Base-by-base conservation (phyloP, 2,113 vertebrate species). In the Muscicapa adusta region DNA sequence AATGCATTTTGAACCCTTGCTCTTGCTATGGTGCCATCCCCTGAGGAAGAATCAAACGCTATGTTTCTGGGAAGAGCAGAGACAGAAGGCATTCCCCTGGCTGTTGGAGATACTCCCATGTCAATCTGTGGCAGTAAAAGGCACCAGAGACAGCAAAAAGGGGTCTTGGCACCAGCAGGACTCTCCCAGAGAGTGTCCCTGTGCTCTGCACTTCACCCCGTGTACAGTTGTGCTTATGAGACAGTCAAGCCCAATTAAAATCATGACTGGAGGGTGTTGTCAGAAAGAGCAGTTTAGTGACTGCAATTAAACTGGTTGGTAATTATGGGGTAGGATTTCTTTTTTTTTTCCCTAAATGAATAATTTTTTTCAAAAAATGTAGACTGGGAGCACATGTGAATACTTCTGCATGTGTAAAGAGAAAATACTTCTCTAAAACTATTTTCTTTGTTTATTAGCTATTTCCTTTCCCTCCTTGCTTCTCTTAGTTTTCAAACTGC, bases 181-280 rank as follows among this genome's bases (percentile, higher is more conserved):
- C 20, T 50, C 63, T 68, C 61, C 47, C 8, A 1, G 34, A 45
- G 63, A 87, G 54, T 25, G 14, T 15, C 3, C 1, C 50, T 29
- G 19, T 0, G 31, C 38, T 62, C 72, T 34, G 29, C 63, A 22
- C 40, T 7, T 25, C 54, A 25, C 18, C 48, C 47, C 2, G 1
- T 0, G 2, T n/a, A 61, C 1, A 8, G 9, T 53, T 79, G 48
- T 47, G 61, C 66, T 45, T 54, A 65, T 0, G 2, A 94, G 70
- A 45, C 38, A 83, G 81, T 65, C 47, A 61, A 88, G 42, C 26
- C 50, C 93, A 93, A 88, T 95, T 95, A 89, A 94, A 91, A 94
- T n/a, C 63, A n/a, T 10, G 38, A 85, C 81, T 76, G 74, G 62
- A 76, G 58, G 58, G 29, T 76, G 53, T 72, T 94, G 57, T 58